Evolutionary conservation across 1,140 invertebrate species (phyloP), one percentile per base, ranked within the genome.

Genomic region (Pseudomyrmex pallidus): DNA sequence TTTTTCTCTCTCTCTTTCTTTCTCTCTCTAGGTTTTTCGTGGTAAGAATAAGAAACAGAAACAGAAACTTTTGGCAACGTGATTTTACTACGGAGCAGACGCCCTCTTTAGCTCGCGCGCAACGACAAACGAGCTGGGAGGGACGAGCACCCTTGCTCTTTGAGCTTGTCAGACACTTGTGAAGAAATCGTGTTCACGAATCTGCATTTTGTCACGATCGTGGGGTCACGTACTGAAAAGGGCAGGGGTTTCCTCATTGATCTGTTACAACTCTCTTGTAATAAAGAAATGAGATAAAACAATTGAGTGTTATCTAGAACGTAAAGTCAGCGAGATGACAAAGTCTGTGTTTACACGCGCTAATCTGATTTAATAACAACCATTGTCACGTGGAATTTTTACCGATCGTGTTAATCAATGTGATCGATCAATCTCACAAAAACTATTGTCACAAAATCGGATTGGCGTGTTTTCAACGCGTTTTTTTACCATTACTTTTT

Each of bases 141-240:
- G 84, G 82, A 67, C 77, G 68, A 57, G 67, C 22, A 46, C 46
- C 59, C 76, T 73, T 80, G 46, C 74, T 61, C 73, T 73, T 46
- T 52, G 80, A 25, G 22, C 54, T 78, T 57, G 64, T 57, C 72
- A 76, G 80, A 62, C 44, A 48, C 46, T 35, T 35, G 82, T 70
- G 52, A 84, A 73, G 56, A 70, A 72, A 84, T 62, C 63, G 73
- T 57, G 82, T 70, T 68, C 82, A 56, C 83, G 20, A 84, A 87
- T 87, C 83, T 87, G 83, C 85, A 80, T 85, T 72, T 82, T 73
- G 83, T 87, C 83, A 74, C 57, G 52, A 50, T 61, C 22, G 22
- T 59, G 48, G 64, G 74, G 25, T 57, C 82, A 52, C 25, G 59
- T 59, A 74, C 15, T 52, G 35, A 35, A 52, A 54, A 54, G 56